Evolutionary conservation across 2,888 invertebrate genomes (phyloP), one percentile per base, ranked within the genome.

Genomic region (Lydus trimaculatus): DNA sequence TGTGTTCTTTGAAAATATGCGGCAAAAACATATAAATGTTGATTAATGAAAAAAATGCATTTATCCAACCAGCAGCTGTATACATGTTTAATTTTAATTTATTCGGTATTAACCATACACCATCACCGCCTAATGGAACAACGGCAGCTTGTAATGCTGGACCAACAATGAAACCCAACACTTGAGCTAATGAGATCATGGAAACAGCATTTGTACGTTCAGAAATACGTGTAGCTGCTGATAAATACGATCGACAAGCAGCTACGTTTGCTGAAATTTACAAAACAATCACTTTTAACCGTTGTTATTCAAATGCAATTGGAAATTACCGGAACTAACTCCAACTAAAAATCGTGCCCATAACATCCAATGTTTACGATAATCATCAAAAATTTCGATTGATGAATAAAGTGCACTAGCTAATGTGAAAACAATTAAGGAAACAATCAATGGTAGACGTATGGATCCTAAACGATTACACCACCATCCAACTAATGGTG

Each of bases 121-220:
- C 93, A 20, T 90, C 86, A 61, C 90, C 88, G 1, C 94, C 94
- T 39, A 95, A 85, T 4, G 93, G 94, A 15, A 94, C 93, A 0
- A 94, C 93, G 2, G 90, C 89, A 1, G 94, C 92, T 86, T 96
- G 95, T 67, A 95, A 85, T 56, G 91, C 94, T 7, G 96, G 95
- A 0, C 96, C 96, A 73, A 95, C 90, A 66, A 95, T 92, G 84
- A 95, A 96, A 60, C 96, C 96, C 70, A 96, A 86, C 43, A 95
- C 94, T 87, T 95, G 95, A 48, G 94, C 94, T 72, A 95, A 86
- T 0, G 95, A 94, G 61, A 94, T 91, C 88, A 91, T 92, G 0
- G 95, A 93, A 61, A 96, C 93, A 1, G 94, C 94, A 71, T 91
- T 90, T 1, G 95, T 96, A 68, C 95, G 89, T 86, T 96, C 96